phyloP scores from a whole-genome alignment of 2,113 vertebrate genomes.

The Oxyura jamaicensis region DNA sequence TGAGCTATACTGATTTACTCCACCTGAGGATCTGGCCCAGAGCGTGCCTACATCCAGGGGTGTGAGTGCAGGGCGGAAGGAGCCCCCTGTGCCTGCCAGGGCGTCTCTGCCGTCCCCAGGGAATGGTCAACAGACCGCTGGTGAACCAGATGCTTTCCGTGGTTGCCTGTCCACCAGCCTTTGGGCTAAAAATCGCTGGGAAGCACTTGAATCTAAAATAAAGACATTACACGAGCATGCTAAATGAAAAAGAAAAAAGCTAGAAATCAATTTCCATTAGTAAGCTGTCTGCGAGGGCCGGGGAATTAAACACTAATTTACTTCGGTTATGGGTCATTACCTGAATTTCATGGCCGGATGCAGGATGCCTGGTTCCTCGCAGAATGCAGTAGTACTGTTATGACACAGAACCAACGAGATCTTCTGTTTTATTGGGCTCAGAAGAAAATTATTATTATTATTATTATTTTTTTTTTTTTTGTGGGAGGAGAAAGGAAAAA shows the following conservation, averaged over 20 bases:
- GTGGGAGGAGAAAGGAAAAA: background rate
- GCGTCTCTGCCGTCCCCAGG: background rate
- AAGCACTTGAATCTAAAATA: background rate
- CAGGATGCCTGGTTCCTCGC: constrained; percentile 22
- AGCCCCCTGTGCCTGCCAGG: accelerated
- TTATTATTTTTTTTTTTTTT: background rate
- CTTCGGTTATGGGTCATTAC: constrained; percentile 61
- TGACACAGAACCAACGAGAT: background rate
- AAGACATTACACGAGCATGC: background rate
- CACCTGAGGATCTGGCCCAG: background rate
- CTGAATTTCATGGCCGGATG: constrained; percentile 32
- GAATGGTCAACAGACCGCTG: accelerated
- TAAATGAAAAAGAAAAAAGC: background rate
- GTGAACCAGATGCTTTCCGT: background rate
- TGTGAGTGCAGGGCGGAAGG: background rate
- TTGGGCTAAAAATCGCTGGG: background rate
- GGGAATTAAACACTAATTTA: constrained; percentile 56
- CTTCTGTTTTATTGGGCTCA: background rate
- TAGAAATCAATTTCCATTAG: constrained; percentile 60
- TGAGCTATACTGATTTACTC: background rate
- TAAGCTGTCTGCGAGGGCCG: constrained; percentile 15
- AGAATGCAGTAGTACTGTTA: background rate
- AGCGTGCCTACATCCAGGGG: accelerated
- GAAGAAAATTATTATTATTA: background rate
- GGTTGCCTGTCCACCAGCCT: accelerated